A percentile compares a stretch with the other conserved stretches of the same genome.
These are phyloP conservation scores for Centruroides sculpturatus DNA, from an alignment of 1,140 invertebrate species.

Conservation along the genomic window DNA sequence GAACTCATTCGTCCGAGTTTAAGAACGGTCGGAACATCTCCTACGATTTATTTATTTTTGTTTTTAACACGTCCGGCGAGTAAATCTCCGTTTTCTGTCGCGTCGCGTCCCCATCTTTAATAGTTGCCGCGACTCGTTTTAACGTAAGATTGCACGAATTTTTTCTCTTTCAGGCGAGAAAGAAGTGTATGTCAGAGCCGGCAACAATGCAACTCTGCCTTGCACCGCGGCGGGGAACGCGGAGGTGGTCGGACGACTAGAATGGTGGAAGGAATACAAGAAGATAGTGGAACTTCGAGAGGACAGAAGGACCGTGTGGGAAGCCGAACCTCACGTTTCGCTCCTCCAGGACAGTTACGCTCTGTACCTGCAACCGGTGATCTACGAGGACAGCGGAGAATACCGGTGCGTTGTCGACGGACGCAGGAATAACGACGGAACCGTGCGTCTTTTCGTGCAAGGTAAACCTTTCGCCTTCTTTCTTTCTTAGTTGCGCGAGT, in stretches of 20 bases:
- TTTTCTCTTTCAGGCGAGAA: too few relatives aligned
- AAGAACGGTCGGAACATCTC: too few relatives aligned
- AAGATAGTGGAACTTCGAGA: slow-evolving; percentile 18
- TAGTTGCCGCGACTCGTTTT: too few relatives aligned
- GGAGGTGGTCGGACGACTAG: slow-evolving; percentile 7
- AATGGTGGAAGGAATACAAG: slow-evolving; percentile 19
- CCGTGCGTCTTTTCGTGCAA: slow-evolving; percentile 44
- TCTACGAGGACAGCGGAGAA: slow-evolving; percentile 44
- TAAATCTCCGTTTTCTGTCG: too few relatives aligned
- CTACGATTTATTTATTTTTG: too few relatives aligned
- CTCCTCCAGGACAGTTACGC: slow-evolving; percentile 43
- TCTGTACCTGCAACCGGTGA: slow-evolving; percentile 43
- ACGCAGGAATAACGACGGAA: slow-evolving; percentile 42
- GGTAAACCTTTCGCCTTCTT: slow-evolving; percentile 29
- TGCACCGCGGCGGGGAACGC: background rate
- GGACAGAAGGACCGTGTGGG: slow-evolving; percentile 13
- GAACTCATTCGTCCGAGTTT: too few relatives aligned
- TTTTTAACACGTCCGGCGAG: too few relatives aligned
- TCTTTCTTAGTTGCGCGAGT: too few relatives aligned
- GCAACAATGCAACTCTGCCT: slow-evolving; percentile 15
- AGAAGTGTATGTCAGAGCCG: slow-evolving; percentile 13
- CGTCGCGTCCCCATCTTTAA: too few relatives aligned
- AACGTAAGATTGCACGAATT: too few relatives aligned
- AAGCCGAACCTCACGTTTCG: slow-evolving; percentile 29
- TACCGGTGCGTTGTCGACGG: slow-evolving; percentile 52